Percentiles rank a stretch among this genome's conserved stretches.
phyloP scores from a whole-genome alignment of 2,797 vertebrate species.

The Alca torda region DNA sequence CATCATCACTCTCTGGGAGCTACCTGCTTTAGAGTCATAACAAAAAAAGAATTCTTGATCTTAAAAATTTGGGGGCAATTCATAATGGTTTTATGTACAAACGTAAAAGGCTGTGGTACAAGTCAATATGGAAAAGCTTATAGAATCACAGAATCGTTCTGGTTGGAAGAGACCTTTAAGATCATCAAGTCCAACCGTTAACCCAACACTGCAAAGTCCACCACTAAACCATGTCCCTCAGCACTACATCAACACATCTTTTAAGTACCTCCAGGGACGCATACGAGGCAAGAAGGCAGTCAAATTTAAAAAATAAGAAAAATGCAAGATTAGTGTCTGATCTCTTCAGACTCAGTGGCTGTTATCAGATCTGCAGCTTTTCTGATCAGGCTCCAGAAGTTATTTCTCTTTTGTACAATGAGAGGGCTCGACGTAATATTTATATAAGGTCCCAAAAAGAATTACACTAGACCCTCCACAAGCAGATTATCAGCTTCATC shows the following conservation, averaged over 20 bases:
- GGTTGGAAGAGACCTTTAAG: neutral
- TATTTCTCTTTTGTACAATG: neutral
- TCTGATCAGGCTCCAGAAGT: neutral
- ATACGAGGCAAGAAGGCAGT: neutral
- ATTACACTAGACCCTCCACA: neutral
- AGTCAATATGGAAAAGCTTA: neutral
- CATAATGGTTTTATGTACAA: neutral
- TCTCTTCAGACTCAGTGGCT: neutral
- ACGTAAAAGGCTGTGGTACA: neutral
- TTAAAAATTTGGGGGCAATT: neutral
- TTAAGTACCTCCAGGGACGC: neutral
- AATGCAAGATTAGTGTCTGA: neutral
- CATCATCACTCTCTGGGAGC: no score
- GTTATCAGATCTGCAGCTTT: neutral
- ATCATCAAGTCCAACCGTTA: neutral
- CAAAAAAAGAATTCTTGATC: neutral
- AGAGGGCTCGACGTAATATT: neutral
- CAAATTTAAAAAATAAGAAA: neutral
- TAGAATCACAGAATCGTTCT: neutral
- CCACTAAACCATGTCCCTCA: neutral
- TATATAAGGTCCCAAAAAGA: neutral
- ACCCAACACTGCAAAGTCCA: neutral
- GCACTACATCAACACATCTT: neutral
- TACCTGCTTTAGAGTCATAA: neutral
- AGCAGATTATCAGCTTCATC: neutral